phyloP scores from a whole-genome alignment of 35 echinoderm and acorn worm species.

The Heliocidaris erythrogramma region DNA sequence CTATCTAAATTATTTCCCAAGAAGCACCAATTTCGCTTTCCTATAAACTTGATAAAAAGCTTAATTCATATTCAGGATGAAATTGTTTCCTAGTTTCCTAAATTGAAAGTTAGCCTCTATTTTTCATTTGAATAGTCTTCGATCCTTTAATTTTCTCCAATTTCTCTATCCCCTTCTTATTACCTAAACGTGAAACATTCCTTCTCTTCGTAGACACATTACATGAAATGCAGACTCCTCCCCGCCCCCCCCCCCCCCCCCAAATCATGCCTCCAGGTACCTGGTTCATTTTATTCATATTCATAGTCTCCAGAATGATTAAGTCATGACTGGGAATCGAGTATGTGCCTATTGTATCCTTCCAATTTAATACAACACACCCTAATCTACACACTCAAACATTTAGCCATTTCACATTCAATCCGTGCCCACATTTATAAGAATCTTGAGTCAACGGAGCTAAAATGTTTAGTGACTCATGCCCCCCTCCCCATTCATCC shows the following conservation, averaged over 20 bases:
- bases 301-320: neutral
- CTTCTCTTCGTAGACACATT: no score
- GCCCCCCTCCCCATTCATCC: neutral
- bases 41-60: no score
- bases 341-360: neutral
- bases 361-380: neutral
- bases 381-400: neutral
- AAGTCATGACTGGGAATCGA: neutral
- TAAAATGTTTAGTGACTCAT: neutral
- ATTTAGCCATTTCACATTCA: neutral
- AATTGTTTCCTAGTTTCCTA: no score
- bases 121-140: no score
- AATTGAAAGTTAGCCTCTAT: no score
- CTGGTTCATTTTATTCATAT: neutral
- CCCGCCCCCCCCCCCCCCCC: neutral
- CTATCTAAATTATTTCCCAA: no score
- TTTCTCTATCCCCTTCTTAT: no score
- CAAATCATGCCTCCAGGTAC: neutral
- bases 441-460: neutral
- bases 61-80: no score
- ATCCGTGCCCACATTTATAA: neutral
- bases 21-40: no score
- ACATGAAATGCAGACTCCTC: neutral
- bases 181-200: no score
- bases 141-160: no score